These are phyloP conservation scores for Drosophila ercepeae DNA, from an alignment of 1,140 invertebrate genomes.

Conservation along the genomic window DNA sequence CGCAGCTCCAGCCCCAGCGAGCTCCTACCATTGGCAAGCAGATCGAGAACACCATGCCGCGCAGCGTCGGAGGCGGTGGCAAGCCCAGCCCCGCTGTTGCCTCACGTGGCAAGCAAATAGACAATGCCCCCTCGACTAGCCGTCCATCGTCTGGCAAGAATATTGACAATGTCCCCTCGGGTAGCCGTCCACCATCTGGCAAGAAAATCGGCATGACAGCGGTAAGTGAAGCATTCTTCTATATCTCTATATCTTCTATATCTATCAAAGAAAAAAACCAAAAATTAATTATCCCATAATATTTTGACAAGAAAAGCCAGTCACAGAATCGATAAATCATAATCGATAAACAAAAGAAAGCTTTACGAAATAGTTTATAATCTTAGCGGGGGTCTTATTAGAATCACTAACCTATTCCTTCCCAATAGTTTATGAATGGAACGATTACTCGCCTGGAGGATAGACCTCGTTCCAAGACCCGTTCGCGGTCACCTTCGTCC, in stretches of 20 bases:
- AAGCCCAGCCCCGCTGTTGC: too few species aligned
- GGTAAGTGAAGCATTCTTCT: background rate
- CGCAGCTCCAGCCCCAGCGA: too few species aligned
- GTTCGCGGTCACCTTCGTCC: background rate
- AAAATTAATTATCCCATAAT: background rate
- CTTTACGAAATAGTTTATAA: background rate
- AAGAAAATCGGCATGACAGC: background rate
- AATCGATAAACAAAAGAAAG: background rate
- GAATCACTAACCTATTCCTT: background rate
- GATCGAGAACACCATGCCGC: background rate
- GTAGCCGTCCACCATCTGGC: background rate
- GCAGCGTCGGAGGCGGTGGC: too few species aligned
- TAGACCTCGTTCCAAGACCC: background rate
- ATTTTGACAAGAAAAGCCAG: background rate
- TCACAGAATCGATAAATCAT: too few species aligned
- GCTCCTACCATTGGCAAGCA: background rate
- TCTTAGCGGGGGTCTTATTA: background rate
- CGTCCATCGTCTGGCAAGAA: background rate
- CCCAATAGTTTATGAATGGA: background rate
- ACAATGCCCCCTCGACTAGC: too few species aligned
- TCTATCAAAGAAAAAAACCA: too few species aligned
- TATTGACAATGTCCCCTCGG: too few species aligned
- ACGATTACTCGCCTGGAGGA: background rate
- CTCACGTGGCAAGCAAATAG: background rate
- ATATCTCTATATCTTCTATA: background rate